phyloP scores from a whole-genome alignment of 2,797 vertebrate species.

The Sebastes goodei region DNA sequence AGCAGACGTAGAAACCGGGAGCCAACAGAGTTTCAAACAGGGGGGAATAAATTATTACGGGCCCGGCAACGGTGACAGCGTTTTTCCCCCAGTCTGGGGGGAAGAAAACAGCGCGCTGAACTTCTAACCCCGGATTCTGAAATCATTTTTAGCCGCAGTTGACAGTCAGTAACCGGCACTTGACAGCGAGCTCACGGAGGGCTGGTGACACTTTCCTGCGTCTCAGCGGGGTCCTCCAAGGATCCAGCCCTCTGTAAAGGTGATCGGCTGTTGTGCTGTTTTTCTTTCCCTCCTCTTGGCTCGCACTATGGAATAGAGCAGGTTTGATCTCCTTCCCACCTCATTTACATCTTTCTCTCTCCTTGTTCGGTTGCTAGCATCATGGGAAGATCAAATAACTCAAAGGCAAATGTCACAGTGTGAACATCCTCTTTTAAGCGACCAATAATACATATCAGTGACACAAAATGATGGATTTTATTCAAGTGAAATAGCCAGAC shows the following conservation, averaged over 20 bases:
- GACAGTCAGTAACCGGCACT: conserved; percentile 76
- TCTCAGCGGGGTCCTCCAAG: conserved; percentile 76
- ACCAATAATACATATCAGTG: background rate
- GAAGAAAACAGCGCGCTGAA: conserved; percentile 75
- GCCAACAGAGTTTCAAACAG: conserved; percentile 51
- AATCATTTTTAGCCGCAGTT: conserved; percentile 82
- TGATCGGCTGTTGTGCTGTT: conserved; percentile 80
- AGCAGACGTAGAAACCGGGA: conserved; percentile 46
- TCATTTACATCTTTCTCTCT: conserved; percentile 50
- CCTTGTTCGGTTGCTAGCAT: conserved; percentile 7
- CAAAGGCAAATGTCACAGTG: conserved; percentile 9
- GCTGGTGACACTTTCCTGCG: conserved; percentile 80
- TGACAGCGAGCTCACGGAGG: conserved; percentile 74
- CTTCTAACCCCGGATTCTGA: conserved; percentile 77
- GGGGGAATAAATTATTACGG: conserved; percentile 72
- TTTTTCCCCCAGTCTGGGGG: conserved; percentile 68
- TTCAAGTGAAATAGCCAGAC: background rate
- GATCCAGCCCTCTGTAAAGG: conserved; percentile 84
- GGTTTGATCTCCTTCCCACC: conserved; percentile 42
- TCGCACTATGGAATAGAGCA: conserved; percentile 33
- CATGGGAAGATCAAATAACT: conserved; percentile 1
- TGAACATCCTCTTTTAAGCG: background rate
- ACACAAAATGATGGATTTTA: background rate
- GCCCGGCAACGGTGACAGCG: conserved; percentile 73
- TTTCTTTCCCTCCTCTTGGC: conserved; percentile 75